A percentile compares a stretch with the other conserved stretches of the same genome.
These are phyloP conservation scores for Parnassius apollo DNA, from an alignment of 2,888 invertebrate genomes.

Conservation along the genomic window DNA sequence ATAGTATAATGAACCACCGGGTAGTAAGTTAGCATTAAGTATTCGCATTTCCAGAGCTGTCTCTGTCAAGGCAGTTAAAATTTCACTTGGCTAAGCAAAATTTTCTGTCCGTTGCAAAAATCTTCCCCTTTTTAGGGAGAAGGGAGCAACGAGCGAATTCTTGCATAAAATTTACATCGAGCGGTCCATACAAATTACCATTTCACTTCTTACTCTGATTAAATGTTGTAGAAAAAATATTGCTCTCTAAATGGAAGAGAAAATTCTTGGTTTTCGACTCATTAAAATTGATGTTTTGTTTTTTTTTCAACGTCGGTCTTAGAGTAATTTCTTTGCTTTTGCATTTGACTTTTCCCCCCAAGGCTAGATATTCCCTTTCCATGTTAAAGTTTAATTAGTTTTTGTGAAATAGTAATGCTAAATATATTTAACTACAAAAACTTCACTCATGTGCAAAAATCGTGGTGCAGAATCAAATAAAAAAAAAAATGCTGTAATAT, in stretches of 20 bases:
- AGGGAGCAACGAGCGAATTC: slow-evolving; percentile 72
- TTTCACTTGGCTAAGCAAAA: slow-evolving; percentile 81
- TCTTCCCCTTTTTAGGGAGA: slow-evolving; percentile 73
- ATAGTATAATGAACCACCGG: slow-evolving; percentile 78
- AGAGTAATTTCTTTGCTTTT: slow-evolving; percentile 53
- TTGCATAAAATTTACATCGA: slow-evolving; percentile 81
- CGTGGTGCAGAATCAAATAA: slow-evolving; percentile 9
- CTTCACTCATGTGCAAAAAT: too few species aligned
- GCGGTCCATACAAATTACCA: slow-evolving; percentile 81
- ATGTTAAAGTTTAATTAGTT: slow-evolving; percentile 43
- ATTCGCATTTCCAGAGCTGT: slow-evolving; percentile 77
- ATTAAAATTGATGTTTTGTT: slow-evolving; percentile 77
- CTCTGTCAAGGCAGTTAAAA: slow-evolving; percentile 79
- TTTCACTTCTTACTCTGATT: slow-evolving; percentile 80
- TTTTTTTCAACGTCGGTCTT: slow-evolving; percentile 45
- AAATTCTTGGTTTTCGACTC: slow-evolving; percentile 77
- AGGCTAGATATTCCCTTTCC: slow-evolving; percentile 34
- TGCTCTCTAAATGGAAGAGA: slow-evolving; percentile 77
- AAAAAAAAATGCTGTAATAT: slow-evolving; percentile 19
- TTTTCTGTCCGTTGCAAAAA: slow-evolving; percentile 79
- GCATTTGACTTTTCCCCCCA: slow-evolving; percentile 41
- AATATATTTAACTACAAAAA: too few species aligned
- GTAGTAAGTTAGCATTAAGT: slow-evolving; percentile 80
- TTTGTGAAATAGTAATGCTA: slow-evolving; percentile 31
- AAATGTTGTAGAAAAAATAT: slow-evolving; percentile 81